Conservation (phyloP, 2,797 vertebrate species). For the Nasua narica region DNA sequence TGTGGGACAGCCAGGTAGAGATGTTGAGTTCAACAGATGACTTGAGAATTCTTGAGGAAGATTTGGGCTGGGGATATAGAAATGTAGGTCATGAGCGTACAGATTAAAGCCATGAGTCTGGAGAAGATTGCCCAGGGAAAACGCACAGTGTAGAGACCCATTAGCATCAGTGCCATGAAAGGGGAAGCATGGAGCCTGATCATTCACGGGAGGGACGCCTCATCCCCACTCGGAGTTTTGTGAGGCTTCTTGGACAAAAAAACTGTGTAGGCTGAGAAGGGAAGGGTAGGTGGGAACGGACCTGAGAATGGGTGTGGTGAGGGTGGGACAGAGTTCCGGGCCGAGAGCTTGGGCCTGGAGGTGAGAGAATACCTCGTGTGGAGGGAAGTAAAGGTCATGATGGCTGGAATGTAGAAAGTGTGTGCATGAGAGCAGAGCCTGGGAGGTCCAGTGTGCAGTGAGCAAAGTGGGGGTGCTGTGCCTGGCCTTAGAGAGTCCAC, state of each 20-base stretch:
- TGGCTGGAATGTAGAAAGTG: background rate
- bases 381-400: background rate
- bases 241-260: background rate
- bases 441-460: background rate
- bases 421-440: too few relatives aligned
- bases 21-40: background rate
- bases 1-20: background rate
- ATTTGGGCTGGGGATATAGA: background rate
- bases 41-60: background rate
- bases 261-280: too few relatives aligned
- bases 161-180: background rate
- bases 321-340: background rate
- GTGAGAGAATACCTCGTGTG: background rate
- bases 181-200: background rate
- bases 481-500: too few relatives aligned
- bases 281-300: background rate
- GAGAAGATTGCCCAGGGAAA: background rate
- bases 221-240: background rate
- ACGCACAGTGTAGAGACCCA: background rate
- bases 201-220: accelerated
- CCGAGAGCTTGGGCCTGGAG: background rate
- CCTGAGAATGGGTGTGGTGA: background rate
- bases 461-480: background rate
- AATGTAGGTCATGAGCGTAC: background rate
- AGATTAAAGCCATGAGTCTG: background rate